Evolutionary conservation across 2,888 invertebrate genomes (phyloP), one percentile per base, ranked within the genome.

Genomic region (Colletes collaris): DNA sequence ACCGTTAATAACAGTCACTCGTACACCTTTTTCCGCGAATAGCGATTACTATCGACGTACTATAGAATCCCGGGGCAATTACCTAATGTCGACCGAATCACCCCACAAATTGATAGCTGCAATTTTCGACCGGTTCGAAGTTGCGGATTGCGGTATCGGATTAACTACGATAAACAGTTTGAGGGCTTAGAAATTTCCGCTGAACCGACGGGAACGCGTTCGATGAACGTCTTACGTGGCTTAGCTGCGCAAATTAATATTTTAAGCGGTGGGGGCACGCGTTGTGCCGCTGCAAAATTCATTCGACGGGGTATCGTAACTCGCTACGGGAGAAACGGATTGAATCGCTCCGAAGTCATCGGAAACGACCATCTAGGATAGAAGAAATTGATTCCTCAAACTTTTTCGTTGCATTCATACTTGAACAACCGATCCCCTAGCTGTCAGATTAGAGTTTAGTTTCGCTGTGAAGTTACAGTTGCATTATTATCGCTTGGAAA

Each of bases 131-230:
- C 62, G 73, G 50, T 58, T 59, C 65, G 46, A 64, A 74, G 65
- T 65, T 49, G 70, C 71, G 50, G 79, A 76, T 74, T 68, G 67
- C 70, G 52, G 74, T 56, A 44, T 81, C 64, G 65, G 68, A 81
- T 81, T 72, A 75, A 64, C 52, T 50, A 52, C 67, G 80, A 82
- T 82, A 77, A 80, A 80, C 82, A 66, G 68, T 58, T 74, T 58
- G 46, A 49, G 52, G 66, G 55, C 27, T 73, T 37, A 60, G 56
- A 58, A 64, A 79, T 79, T 72, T 60, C 67, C 66, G 40, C 55
- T 19, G 8, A 8, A 46, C 8, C 13, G 58, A 44, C 40, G 13
- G 37, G 16, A 40, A 1, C 46, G 13, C 2, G 11, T 44, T 16
- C 10, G 53, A 6, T 40, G 13, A 55, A 37, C 52, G 19, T 53